Conservation (phyloP, 1,140 invertebrate genomes). For the Elymnias hypermnestra region DNA sequence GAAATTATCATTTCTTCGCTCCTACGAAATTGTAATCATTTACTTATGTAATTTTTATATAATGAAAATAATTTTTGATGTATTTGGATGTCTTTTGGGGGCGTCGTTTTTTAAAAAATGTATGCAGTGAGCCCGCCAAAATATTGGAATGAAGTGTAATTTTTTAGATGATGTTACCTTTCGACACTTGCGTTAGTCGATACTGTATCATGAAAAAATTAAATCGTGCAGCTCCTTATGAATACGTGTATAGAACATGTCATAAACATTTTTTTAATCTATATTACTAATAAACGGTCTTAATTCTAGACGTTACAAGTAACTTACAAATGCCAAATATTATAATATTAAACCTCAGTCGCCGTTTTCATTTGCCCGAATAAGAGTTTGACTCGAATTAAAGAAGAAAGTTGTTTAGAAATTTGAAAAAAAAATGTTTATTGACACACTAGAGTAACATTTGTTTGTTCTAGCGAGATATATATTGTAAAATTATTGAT, state of each 20-base stretch:
- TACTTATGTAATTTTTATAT: background rate
- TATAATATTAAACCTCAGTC: constrained; percentile 1
- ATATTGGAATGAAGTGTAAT: background rate
- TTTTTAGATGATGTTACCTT: background rate
- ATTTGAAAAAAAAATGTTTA: background rate
- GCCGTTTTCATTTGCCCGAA: too few relatives aligned
- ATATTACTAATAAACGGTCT: background rate
- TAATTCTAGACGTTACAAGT: background rate
- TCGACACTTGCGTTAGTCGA: too few relatives aligned
- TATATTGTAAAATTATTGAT: too few relatives aligned
- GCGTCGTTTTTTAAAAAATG: background rate
- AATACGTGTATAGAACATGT: background rate
- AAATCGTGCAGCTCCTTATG: background rate
- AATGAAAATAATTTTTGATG: background rate
- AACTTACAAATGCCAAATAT: constrained; percentile 1
- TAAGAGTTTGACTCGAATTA: background rate
- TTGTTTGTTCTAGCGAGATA: background rate
- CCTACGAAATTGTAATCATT: too few relatives aligned
- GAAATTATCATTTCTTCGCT: too few relatives aligned
- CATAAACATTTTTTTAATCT: constrained; percentile 3
- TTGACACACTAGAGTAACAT: background rate
- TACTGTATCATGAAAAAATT: too few relatives aligned
- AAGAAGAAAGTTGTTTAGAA: background rate
- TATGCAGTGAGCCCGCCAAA: background rate
- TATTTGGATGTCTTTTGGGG: background rate